Percentiles rank a stretch among this genome's conserved stretches.
Evolutionary conservation across 2,888 invertebrate species (phyloP).

Genomic region (Ormyrus thymus): DNA sequence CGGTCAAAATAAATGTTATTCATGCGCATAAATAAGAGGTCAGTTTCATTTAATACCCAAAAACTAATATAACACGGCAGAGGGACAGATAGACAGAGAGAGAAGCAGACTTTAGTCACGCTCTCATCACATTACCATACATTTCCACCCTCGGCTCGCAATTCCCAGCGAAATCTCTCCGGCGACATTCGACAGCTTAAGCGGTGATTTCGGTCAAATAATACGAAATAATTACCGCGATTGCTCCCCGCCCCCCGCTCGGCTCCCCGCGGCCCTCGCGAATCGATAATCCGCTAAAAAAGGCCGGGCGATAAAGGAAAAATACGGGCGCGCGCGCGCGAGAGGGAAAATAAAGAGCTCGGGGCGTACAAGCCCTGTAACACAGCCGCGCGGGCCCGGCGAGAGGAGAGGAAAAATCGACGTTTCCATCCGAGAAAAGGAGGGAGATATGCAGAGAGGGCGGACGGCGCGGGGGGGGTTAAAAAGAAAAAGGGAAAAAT

Average conservation of each 20-base stretch:
- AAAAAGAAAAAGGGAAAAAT: constrained; percentile 10
- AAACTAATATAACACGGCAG: too few species aligned
- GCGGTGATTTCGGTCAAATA: constrained; percentile 38
- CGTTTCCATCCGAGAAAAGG: constrained; percentile 46
- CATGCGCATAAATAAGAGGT: too few species aligned
- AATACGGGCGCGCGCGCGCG: constrained; percentile 34
- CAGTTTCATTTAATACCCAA: too few species aligned
- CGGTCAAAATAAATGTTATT: too few species aligned
- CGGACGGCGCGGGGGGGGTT: background rate
- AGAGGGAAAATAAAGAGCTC: constrained; percentile 40
- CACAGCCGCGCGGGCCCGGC: background rate
- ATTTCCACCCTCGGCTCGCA: background rate
- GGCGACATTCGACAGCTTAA: constrained; percentile 21
- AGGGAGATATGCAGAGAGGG: background rate
- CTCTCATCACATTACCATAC: background rate
- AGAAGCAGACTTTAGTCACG: too few species aligned
- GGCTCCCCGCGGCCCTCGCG: background rate
- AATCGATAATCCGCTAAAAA: constrained; percentile 51
- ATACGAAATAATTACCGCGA: constrained; percentile 44
- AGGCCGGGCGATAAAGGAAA: constrained; percentile 45
- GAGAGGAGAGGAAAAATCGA: constrained; percentile 38
- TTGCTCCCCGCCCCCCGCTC: background rate
- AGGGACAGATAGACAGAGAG: too few species aligned
- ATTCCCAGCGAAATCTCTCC: constrained; percentile 3
- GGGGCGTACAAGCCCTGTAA: too few species aligned